Base-by-base conservation (phyloP, 2,888 invertebrate genomes). In the Matsumyia berberina region DNA sequence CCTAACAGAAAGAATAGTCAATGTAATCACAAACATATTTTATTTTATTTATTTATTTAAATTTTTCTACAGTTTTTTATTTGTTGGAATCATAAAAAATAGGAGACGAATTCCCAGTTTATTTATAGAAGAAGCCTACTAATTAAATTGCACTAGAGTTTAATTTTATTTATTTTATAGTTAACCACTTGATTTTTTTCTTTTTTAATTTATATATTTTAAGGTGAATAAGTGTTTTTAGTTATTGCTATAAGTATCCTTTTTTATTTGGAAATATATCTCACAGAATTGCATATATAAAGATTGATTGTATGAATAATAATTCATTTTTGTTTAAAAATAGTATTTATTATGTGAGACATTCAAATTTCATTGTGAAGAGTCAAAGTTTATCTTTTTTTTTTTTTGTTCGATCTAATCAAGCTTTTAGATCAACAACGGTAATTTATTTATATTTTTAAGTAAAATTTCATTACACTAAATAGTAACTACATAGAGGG, bases 221-320 rank as follows among this genome's bases (percentile, higher is more conserved):
- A 39, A 66, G 51, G 73, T 74, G 73, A 60, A 53, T 69, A 58
- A 37, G 49, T 76, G 19, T 64, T 60, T 15, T n/a, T 1, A 49
- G 46, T 42, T 83, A 83, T 83, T 83, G 83, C 83, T 83, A 62
- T 83, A n/a, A n/a, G n/a, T n/a, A 78, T 60, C 73, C 29, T 78
- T 67, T 24, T 69, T 29, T 78, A 62, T 49, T 83, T 83, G 53
- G 33, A 78, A 78, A 67, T 77, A 55, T 62, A 46, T 83, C 49
- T 83, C 83, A 83, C 73, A 78, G 78, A 78, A 78, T 69, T 64
- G 72, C 67, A 55, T 82, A 66, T 78, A 83, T 78, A 83, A 74
- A 78, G 72, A 73, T 64, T 57, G 62, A 57, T 67, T 73, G 42
- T 72, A 51, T 72, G 62, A 62, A 67, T 67, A 29, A 33, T 35